phyloP scores from a whole-genome alignment of 92 coral and sea anemone species.

The Montipora capitata region DNA sequence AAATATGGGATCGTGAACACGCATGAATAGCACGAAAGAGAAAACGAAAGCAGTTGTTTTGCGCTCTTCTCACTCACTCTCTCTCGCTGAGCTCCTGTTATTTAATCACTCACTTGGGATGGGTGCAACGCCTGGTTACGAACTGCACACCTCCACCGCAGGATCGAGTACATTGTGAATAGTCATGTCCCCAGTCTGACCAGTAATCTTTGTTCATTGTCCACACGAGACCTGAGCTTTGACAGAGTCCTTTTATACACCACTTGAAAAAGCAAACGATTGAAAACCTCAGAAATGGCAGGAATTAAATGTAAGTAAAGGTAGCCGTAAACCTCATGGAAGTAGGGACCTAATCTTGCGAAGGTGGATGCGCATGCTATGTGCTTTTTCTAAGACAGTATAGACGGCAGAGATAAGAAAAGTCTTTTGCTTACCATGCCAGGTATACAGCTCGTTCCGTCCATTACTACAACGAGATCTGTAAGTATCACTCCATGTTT shows the following conservation, averaged over 20 bases:
- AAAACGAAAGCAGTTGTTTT: too few relatives aligned
- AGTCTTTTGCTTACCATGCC: neutral
- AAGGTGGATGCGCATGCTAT: too few relatives aligned
- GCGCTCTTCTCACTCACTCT: too few relatives aligned
- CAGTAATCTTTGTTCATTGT: slow-evolving; percentile 77
- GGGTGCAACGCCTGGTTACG: slow-evolving; percentile 75
- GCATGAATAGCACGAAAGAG: neutral
- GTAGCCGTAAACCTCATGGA: too few relatives aligned
- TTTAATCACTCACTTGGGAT: slow-evolving; percentile 75
- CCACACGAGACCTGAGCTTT: slow-evolving; percentile 51
- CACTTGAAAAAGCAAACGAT: slow-evolving; percentile 58
- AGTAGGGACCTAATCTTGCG: too few relatives aligned
- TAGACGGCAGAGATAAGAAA: too few relatives aligned
- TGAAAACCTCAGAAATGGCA: neutral
- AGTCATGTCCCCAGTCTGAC: slow-evolving; percentile 77
- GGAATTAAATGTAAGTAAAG: too few relatives aligned
- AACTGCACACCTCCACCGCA: slow-evolving; percentile 88
- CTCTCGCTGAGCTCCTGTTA: too few relatives aligned
- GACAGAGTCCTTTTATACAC: slow-evolving; percentile 88
- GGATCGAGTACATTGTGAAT: slow-evolving; percentile 69
- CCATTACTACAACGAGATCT: neutral
- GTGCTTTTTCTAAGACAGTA: too few relatives aligned
- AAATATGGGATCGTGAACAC: too few relatives aligned
- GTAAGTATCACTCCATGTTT: neutral
- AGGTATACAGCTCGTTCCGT: slow-evolving; percentile 28